Evolutionary conservation across 92 coral and sea anemone genomes (phyloP).

Genomic region (Zoanthus sociatus): DNA sequence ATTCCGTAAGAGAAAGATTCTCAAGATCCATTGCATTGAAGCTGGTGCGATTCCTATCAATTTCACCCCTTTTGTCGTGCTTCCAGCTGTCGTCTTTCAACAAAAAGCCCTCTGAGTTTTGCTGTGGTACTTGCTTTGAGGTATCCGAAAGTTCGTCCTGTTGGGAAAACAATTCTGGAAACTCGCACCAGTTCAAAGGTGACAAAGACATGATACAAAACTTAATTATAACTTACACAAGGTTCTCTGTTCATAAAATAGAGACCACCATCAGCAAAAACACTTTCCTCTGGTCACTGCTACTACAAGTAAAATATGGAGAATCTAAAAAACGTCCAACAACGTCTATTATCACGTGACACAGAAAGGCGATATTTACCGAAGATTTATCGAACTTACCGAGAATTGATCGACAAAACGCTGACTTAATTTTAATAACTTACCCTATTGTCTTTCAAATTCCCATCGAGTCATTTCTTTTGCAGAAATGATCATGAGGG

Average conservation of each 20-base stretch:
- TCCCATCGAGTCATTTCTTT: too few species aligned
- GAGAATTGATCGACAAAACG: background rate
- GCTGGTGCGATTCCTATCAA: conserved; percentile 14
- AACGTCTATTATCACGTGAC: conserved; percentile 40
- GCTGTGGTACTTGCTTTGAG: background rate
- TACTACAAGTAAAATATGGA: background rate
- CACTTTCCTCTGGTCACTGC: background rate
- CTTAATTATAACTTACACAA: conserved; percentile 23
- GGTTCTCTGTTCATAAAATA: background rate
- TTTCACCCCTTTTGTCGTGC: conserved; percentile 12
- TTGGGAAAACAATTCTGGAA: conserved; percentile 37
- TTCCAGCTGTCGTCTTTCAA: conserved; percentile 35
- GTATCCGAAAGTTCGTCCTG: conserved; percentile 27
- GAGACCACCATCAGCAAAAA: background rate
- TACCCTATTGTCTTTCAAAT: background rate
- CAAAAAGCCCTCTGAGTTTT: background rate
- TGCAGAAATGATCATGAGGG: conserved; percentile 38
- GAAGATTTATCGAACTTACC: background rate
- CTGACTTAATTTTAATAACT: background rate
- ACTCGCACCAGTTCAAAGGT: conserved; percentile 36
- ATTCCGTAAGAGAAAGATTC: conserved; percentile 78
- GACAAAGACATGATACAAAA: conserved; percentile 18
- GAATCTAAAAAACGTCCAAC: conserved; percentile 12
- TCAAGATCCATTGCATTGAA: conserved; percentile 62
- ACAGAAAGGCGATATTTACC: background rate